These are phyloP conservation scores for Tamias sibiricus DNA, from an alignment of 2,113 vertebrate genomes.

Conservation along the genomic window DNA sequence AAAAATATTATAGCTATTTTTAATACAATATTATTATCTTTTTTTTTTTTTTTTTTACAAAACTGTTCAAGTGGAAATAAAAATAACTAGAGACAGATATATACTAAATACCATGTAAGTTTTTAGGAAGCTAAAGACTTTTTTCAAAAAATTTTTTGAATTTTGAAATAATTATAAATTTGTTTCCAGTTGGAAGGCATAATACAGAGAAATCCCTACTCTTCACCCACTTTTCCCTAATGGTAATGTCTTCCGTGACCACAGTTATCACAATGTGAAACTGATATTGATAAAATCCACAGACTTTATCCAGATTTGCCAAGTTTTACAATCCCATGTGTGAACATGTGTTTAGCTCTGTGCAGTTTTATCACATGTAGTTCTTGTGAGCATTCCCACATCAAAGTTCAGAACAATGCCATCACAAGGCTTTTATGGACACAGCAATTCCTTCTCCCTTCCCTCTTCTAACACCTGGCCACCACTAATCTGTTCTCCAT, in stretches of 20 bases:
- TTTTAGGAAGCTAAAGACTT: not conserved
- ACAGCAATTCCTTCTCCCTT: not conserved
- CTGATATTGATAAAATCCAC: not conserved
- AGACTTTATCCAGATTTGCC: not conserved
- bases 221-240: not conserved
- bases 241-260: not conserved
- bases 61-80: not conserved
- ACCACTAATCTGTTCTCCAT: not conserved
- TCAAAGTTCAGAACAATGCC: not conserved
- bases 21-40: not conserved
- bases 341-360: not conserved
- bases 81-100: not conserved
- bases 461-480: not conserved
- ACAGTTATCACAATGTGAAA: not conserved
- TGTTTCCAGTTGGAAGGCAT: not conserved
- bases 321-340: not conserved
- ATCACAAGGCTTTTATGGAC: not conserved
- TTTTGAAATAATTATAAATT: not conserved
- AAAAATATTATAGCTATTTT: not conserved
- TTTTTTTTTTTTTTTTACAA: too few species aligned
- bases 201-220: not conserved
- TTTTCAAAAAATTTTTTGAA: not conserved
- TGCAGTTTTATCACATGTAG: not conserved
- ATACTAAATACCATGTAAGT: not conserved
- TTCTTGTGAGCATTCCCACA: not conserved